Conservation (phyloP, 2,113 vertebrate genomes). For the Phasianus colchicus region DNA sequence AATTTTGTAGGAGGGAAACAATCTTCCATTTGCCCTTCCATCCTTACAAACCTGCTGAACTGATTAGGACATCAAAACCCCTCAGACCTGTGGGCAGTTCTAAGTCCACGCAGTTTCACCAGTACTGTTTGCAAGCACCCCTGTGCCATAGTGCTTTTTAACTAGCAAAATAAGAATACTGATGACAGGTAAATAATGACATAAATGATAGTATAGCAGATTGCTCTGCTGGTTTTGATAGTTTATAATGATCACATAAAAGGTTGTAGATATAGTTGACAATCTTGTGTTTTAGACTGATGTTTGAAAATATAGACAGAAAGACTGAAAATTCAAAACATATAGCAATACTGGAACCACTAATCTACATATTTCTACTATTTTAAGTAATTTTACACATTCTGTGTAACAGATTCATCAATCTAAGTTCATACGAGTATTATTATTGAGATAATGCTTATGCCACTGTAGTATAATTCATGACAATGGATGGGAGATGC, state of each 20-base stretch:
- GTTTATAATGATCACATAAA: not conserved
- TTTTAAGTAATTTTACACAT: not conserved
- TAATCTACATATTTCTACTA: not conserved
- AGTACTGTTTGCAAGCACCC: not conserved
- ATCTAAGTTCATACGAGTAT: not conserved
- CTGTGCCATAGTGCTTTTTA: not conserved
- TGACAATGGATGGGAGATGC: not conserved
- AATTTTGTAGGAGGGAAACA: not conserved
- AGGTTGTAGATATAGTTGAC: not conserved
- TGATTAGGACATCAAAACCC: not conserved
- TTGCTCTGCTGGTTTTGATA: not conserved
- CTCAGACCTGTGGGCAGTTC: not conserved
- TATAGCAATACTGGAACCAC: not conserved
- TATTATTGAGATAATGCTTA: not conserved
- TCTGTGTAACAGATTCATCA: not conserved
- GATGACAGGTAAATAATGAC: not conserved
- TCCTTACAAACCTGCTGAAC: not conserved
- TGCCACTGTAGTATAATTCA: not conserved
- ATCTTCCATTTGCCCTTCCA: constrained; percentile 13
- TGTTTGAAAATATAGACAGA: not conserved
- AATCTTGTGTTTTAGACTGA: not conserved
- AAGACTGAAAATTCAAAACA: not conserved
- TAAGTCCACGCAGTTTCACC: not conserved
- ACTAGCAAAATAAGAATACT: not conserved
- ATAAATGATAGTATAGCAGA: not conserved